These are phyloP conservation scores for Apodemia zela DNA, from an alignment of 2,888 invertebrate species.

Conservation along the genomic window DNA sequence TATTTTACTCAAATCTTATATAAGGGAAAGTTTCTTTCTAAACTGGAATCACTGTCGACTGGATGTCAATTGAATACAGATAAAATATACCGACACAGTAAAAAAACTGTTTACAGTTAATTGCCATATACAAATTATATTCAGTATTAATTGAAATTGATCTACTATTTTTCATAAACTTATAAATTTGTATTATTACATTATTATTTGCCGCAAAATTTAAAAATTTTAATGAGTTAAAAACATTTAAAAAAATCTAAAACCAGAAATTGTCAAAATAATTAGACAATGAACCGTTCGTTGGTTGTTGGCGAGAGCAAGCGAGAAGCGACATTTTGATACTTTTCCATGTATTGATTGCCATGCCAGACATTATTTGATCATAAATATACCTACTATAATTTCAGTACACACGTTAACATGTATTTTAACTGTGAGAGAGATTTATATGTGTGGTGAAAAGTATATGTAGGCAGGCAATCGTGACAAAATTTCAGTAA, in stretches of 20 bases:
- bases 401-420: constrained; percentile 45
- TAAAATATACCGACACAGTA: too few relatives aligned
- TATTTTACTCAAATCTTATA: too few relatives aligned
- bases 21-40: too few relatives aligned
- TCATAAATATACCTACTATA: constrained; percentile 37
- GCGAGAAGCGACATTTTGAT: constrained; percentile 67
- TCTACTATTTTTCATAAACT: too few relatives aligned
- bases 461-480: constrained; percentile 56
- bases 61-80: too few relatives aligned
- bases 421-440: constrained; percentile 41
- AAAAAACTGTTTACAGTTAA: too few relatives aligned
- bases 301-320: constrained; percentile 27
- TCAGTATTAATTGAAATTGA: too few relatives aligned
- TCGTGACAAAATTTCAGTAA: constrained; percentile 60
- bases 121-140: too few relatives aligned
- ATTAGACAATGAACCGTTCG: constrained; percentile 26
- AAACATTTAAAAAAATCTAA: constrained; percentile 32
- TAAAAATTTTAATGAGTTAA: constrained; percentile 35
- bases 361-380: constrained; percentile 63
- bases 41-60: too few relatives aligned
- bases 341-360: constrained; percentile 70
- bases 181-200: too few relatives aligned
- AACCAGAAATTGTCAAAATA: background rate
- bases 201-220: too few relatives aligned
- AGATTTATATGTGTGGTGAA: constrained; percentile 34